Percentiles rank a stretch among this genome's conserved stretches.
These are phyloP conservation scores for Argyra leucocephala DNA, from an alignment of 2,888 invertebrate species.

Conservation along the genomic window DNA sequence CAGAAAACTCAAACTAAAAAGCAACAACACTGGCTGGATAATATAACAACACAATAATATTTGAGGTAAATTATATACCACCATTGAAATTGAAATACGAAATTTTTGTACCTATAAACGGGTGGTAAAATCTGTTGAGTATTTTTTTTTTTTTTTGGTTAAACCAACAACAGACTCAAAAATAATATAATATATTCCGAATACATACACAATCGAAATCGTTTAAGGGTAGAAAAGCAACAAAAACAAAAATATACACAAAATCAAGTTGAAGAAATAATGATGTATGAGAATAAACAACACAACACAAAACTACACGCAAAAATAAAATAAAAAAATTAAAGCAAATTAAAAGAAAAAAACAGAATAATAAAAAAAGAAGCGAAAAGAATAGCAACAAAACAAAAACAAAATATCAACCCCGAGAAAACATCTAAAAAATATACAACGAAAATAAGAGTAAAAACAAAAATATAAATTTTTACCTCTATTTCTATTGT, in stretches of 20 bases:
- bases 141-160: neutral
- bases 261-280: neutral
- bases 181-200: neutral
- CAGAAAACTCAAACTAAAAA: conserved; percentile 2
- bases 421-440: conserved; percentile 10
- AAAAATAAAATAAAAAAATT: neutral
- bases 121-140: neutral
- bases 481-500: neutral
- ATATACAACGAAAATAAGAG: too few relatives aligned
- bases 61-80: neutral
- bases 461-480: conserved; percentile 10
- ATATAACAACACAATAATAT: neutral
- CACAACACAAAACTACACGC: neutral
- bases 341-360: neutral
- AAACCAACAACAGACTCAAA: neutral
- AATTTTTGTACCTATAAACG: neutral
- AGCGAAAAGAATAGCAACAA: conserved; percentile 8
- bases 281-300: neutral
- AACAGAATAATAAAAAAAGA: neutral
- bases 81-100: neutral
- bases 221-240: conserved; percentile 15
- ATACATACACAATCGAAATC: conserved; percentile 15
- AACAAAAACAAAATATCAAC: conserved; percentile 8
- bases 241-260: conserved; percentile 11
- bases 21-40: neutral